These are phyloP conservation scores for Rousettus leschenaultii DNA, from an alignment of 2,113 vertebrate genomes.

Conservation along the genomic window DNA sequence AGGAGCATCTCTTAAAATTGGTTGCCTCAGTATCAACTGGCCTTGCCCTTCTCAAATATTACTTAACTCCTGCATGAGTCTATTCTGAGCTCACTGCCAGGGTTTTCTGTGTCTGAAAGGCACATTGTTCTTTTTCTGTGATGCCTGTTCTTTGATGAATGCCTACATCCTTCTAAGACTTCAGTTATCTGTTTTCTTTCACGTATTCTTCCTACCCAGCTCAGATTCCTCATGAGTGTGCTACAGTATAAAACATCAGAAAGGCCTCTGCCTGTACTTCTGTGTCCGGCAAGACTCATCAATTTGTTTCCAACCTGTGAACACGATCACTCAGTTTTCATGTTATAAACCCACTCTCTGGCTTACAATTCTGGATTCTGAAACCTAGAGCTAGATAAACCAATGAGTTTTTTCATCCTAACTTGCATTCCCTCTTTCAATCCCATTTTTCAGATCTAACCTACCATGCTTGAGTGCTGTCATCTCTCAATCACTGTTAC, in stretches of 20 bases:
- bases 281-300: background rate
- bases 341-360: background rate
- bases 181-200: background rate
- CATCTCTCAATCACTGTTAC: background rate
- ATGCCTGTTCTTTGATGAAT: background rate
- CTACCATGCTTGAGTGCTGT: fast-evolving
- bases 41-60: background rate
- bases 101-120: background rate
- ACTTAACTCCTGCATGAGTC: background rate
- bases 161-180: background rate
- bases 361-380: background rate
- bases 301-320: background rate
- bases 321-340: background rate
- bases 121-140: background rate
- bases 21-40: background rate
- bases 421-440: background rate
- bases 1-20: background rate
- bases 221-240: background rate
- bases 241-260: background rate
- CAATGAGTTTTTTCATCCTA: no score
- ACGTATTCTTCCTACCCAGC: background rate
- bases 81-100: background rate
- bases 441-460: background rate
- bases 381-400: background rate
- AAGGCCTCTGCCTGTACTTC: background rate